phyloP scores from a whole-genome alignment of 2,113 vertebrate species.

The Aleadryas rufinucha region DNA sequence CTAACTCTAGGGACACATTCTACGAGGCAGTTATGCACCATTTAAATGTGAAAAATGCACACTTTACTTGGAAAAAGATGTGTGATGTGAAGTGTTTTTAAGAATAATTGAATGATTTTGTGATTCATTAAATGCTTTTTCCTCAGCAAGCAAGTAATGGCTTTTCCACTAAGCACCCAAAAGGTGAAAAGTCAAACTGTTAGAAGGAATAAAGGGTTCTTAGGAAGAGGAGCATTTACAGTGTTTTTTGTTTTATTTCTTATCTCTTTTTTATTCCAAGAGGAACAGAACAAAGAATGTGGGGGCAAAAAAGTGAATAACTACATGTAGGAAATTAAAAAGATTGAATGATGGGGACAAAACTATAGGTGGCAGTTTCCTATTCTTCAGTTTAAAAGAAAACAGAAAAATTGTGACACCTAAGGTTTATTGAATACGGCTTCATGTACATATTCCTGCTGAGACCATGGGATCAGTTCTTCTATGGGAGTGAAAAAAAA shows the following conservation, averaged over 20 bases:
- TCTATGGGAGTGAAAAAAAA: background rate
- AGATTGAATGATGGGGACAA: background rate
- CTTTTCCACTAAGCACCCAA: constrained; percentile 31
- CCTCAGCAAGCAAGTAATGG: constrained; percentile 32
- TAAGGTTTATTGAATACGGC: constrained; percentile 9
- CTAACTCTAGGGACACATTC: constrained; percentile 23
- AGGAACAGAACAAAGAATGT: background rate
- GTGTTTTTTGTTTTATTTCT: constrained; percentile 16
- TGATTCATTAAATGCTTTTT: constrained; percentile 62
- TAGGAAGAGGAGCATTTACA: background rate
- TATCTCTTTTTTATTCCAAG: background rate
- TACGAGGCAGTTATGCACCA: constrained; percentile 26
- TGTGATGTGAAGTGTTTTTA: constrained; percentile 52
- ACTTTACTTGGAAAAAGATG: constrained; percentile 57
- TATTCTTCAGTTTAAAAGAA: background rate
- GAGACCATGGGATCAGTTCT: background rate
- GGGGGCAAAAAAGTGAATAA: rapidly evolving
- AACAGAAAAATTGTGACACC: constrained; percentile 10
- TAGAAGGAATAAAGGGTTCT: background rate
- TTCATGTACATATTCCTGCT: background rate
- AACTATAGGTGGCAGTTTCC: background rate
- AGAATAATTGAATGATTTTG: constrained; percentile 60
- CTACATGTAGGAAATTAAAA: background rate
- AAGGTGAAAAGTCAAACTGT: constrained; percentile 44
- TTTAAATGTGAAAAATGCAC: constrained; percentile 63